Evolutionary conservation across 2,888 invertebrate species (phyloP), one percentile per base, ranked within the genome.

Genomic region (Polyploca ridens): DNA sequence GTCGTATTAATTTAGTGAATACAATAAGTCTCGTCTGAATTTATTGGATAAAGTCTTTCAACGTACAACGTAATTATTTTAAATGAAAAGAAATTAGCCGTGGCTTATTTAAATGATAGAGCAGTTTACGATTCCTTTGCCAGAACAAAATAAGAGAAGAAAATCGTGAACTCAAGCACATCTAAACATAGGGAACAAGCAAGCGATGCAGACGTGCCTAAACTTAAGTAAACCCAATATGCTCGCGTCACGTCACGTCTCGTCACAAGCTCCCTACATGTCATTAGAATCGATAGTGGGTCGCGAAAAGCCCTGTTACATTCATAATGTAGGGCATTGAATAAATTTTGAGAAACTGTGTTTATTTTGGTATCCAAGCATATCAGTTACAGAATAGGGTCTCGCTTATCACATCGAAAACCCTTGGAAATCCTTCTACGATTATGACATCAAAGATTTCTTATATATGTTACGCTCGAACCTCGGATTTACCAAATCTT

Each of bases 231-330:
- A 54, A 46, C 63, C 62, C 63, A 66, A 67, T 68, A 68, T 65
- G 64, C 63, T 60, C 57, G 58, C 63, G 67, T 64, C 62, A 63
- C 67, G 46, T 66, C 60, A 61, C n/a, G 57, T 33, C 46, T 3
- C 46, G 66, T 54, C 64, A 65, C 65, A 54, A 3, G 54, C 19
- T 19, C 54, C n/a, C 8, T 54, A 54, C 54, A 54, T 54, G 54
- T 54, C 54, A 54, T 54, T 54, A 19, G 19, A 54, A 54, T 54
- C 54, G 54, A 54, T 54, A 54, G 54, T 54, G 19, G 54, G 19
- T 7, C 49, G 49, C 7, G 0, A 16, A 46, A 14, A n/a, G 14
- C n/a, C 46, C 6, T n/a, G 46, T 46, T 6, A 46, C 7, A n/a
- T 10, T 14, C 46, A n/a, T 46, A 46, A 46, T 41, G 13, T 41